phyloP scores from a whole-genome alignment of 2,113 vertebrate genomes.

The Xenopus laevis region DNA sequence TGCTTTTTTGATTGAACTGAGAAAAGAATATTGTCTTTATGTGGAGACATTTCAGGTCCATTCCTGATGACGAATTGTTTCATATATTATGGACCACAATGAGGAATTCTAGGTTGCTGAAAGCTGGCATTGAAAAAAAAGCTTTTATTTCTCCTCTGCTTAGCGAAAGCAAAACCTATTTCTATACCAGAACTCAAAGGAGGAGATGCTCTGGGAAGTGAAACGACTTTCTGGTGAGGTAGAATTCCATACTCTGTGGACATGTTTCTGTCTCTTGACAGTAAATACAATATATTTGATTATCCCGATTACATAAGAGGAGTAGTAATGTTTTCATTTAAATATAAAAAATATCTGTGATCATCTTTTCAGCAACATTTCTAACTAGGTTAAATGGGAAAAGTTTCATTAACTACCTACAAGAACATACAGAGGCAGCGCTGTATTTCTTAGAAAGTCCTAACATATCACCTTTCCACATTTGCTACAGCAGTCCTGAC shows the following conservation, averaged over 20 bases:
- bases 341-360: too few species aligned
- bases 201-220: background rate
- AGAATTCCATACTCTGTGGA: background rate
- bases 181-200: background rate
- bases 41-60: conserved; percentile 16
- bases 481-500: too few species aligned
- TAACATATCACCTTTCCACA: too few species aligned
- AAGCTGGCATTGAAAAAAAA: background rate
- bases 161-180: background rate
- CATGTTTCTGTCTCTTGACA: too few species aligned
- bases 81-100: conserved; percentile 28
- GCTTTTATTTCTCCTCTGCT: conserved; percentile 18
- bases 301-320: too few species aligned
- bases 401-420: too few species aligned
- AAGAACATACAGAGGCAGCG: too few species aligned
- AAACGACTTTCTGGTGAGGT: background rate
- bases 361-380: too few species aligned
- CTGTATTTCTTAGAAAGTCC: too few species aligned
- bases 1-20: conserved; percentile 21
- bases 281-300: too few species aligned
- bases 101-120: conserved; percentile 20
- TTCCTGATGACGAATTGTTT: conserved; percentile 35
- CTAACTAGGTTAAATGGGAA: too few species aligned
- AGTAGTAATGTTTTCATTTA: too few species aligned
- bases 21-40: conserved; percentile 26